These are phyloP conservation scores for Schizaphis graminum DNA, from an alignment of 2,888 invertebrate genomes.

Conservation along the genomic window DNA sequence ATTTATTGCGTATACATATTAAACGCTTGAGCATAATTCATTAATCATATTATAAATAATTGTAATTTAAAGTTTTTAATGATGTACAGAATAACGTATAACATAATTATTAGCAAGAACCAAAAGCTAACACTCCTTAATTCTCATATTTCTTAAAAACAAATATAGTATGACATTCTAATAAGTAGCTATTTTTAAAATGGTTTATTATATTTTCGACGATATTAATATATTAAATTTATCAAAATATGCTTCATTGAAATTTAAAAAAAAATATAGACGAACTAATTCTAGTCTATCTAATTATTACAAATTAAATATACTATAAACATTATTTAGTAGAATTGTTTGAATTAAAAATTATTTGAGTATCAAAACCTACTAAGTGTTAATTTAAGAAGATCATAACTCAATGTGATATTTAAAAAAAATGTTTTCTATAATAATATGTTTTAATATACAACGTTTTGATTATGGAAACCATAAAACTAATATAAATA, in stretches of 20 bases:
- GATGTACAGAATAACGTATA: background rate
- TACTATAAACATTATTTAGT: background rate
- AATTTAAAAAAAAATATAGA: background rate
- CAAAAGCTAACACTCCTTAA: background rate
- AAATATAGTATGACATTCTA: background rate
- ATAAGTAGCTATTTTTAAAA: background rate
- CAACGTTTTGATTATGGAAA: background rate
- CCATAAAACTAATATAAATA: background rate
- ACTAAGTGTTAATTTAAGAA: background rate
- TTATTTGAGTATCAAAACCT: background rate
- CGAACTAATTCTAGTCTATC: background rate
- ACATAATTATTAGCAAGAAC: background rate
- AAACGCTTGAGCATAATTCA: background rate
- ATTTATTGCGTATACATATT: background rate
- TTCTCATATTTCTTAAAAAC: background rate
- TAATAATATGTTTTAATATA: background rate
- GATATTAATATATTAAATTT: background rate
- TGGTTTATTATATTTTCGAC: background rate
- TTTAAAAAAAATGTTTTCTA: background rate
- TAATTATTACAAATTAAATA: background rate
- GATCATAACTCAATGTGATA: accelerated
- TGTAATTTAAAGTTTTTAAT: background rate
- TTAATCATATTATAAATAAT: background rate
- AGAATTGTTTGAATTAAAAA: background rate
- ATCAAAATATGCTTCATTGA: background rate